Evolutionary conservation across 2,888 invertebrate genomes (phyloP), one percentile per base, ranked within the genome.

Genomic region (Mimachlamys varia): DNA sequence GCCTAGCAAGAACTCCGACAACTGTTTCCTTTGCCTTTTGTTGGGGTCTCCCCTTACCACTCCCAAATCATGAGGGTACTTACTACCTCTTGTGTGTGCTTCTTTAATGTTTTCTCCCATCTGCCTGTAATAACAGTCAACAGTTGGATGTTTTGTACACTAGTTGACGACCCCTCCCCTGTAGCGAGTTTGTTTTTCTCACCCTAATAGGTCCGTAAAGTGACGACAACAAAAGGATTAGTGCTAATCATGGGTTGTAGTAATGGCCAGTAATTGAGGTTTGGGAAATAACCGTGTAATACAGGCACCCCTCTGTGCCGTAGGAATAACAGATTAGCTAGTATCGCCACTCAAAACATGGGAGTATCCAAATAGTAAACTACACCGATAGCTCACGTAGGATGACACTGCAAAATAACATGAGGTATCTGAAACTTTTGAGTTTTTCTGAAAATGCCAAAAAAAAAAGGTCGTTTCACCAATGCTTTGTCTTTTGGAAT

Each of bases 171-270:
- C 76, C 76, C 76, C 76, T 76, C 76, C 76, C 76, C 76, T 76
- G 76, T 33, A 76, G 76, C 15, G 15, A 76, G 33, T 76, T 76
- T 76, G 76, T 76, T 76, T 76, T 76, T 76, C 76, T 76, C 76
- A 76, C 76, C 76, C 62, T 62, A 33, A 76, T 76, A 27, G 76
- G 76, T 12, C 76, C 13, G 76, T 76, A 76, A 76, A 76, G 76
- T 76, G 76, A 27, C 76, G 33, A 76, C 76, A 76, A 76, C 76
- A 76, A 76, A 76, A 76, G 76, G 76, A 27, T 76, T 76, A 76
- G 76, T 27, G 76, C 76, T 76, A 76, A 76, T 76, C 76, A 76
- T 76, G 76, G 76, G 76, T 76, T 76, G 76, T 76, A 76, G 76
- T 76, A 76, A 76, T 76, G 76, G 76, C 76, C 76, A 76, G 76